A percentile compares a stretch with the other conserved stretches of the same genome.
These are phyloP conservation scores for Sarcophaga peregrina DNA, from an alignment of 1,140 invertebrate genomes.

Conservation along the genomic window DNA sequence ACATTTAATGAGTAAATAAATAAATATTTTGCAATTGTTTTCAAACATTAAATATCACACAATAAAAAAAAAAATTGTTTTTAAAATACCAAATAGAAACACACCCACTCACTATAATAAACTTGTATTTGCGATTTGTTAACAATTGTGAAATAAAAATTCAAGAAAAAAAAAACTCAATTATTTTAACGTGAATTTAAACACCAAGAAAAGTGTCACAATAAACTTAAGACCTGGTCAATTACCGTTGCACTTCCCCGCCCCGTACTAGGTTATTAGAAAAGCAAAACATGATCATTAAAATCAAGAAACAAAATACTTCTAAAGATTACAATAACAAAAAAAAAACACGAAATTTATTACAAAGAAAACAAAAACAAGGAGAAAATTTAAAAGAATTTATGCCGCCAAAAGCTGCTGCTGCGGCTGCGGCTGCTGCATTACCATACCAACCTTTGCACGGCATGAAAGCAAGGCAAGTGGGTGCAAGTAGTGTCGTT, in stretches of 20 bases:
- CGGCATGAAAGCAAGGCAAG: background rate
- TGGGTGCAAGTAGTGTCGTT: background rate
- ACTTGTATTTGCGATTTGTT: background rate
- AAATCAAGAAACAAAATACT: background rate
- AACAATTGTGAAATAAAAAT: background rate
- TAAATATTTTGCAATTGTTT: too few relatives aligned
- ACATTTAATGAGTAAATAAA: too few relatives aligned
- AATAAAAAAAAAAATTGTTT: too few relatives aligned
- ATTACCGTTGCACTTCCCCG: background rate
- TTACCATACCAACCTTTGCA: background rate
- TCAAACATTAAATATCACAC: too few relatives aligned
- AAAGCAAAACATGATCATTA: background rate
- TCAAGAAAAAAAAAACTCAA: background rate
- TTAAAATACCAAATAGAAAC: background rate
- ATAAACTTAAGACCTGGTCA: background rate
- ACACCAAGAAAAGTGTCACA: background rate
- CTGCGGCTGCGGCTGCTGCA: background rate
- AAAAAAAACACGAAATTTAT: background rate
- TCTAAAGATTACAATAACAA: background rate
- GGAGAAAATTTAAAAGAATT: background rate
- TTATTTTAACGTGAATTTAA: background rate
- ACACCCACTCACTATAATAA: background rate
- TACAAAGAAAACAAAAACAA: background rate
- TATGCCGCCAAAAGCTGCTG: background rate
- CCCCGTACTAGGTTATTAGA: background rate